Conservation (phyloP, 2,888 invertebrate species). For the Taenaris catops region DNA sequence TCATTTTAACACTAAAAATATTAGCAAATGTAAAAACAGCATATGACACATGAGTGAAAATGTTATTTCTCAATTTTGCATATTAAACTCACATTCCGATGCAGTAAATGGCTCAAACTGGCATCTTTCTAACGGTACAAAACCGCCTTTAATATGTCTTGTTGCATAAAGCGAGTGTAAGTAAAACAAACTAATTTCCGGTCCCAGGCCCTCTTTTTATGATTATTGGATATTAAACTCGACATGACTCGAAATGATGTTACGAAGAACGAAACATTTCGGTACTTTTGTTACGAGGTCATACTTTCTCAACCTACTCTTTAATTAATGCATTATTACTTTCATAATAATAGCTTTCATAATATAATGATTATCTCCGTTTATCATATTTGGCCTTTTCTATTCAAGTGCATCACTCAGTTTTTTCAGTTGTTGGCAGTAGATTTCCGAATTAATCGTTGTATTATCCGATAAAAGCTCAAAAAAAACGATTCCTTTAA, state of each 20-base stretch:
- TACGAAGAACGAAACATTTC: constrained; percentile 19
- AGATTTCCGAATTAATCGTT: too few species aligned
- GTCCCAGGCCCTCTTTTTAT: constrained; percentile 45
- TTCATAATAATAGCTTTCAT: too few species aligned
- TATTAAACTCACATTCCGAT: constrained; percentile 39
- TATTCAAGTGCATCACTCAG: constrained; percentile 18
- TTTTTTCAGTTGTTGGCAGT: neutral
- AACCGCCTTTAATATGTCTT: constrained; percentile 51
- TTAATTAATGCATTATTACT: neutral
- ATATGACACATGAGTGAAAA: too few species aligned
- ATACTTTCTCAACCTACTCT: constrained; percentile 1
- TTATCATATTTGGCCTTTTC: neutral
- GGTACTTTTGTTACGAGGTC: constrained; percentile 17
- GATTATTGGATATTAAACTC: constrained; percentile 44
- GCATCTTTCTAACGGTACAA: constrained; percentile 56
- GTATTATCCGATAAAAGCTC: too few species aligned
- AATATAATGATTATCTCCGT: too few species aligned
- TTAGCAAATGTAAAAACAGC: too few species aligned
- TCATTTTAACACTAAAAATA: too few species aligned
- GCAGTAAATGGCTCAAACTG: constrained; percentile 39
- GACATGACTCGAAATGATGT: constrained; percentile 25
- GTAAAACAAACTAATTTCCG: constrained; percentile 61
- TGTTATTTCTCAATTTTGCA: constrained; percentile 31
- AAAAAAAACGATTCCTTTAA: too few species aligned
- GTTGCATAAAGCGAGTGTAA: constrained; percentile 45